Evolutionary conservation across 2,113 vertebrate species (phyloP).

Genomic region (Dromaius novaehollandiae): DNA sequence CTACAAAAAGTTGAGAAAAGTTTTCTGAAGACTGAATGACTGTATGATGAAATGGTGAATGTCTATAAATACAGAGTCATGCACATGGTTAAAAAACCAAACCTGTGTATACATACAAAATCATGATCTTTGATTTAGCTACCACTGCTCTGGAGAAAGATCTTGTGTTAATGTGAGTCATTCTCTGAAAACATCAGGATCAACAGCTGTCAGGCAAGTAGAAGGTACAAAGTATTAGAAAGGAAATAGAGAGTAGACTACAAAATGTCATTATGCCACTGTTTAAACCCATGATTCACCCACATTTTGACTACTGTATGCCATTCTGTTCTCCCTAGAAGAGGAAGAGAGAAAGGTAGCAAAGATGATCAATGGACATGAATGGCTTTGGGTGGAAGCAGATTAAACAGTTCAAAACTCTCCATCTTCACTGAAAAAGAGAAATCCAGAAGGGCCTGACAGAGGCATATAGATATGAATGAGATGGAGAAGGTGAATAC

Average conservation of each 20-base stretch:
- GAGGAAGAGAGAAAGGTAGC: neutral
- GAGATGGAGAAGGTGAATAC: neutral
- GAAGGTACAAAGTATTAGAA: neutral
- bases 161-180: neutral
- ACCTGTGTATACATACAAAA: neutral
- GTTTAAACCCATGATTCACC: neutral
- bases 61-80: neutral
- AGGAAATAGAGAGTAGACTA: neutral
- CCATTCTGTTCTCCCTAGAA: neutral
- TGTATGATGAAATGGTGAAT: neutral
- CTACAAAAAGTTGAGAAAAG: neutral
- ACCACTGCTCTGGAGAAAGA: neutral
- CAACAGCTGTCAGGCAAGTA: neutral
- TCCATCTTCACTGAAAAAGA: neutral
- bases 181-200: slow-evolving; percentile 1
- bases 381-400: neutral
- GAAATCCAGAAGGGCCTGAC: neutral
- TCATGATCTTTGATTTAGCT: neutral
- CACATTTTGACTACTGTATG: neutral
- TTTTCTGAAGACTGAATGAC: neutral
- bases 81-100: neutral
- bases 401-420: neutral
- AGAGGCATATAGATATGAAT: neutral
- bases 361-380: neutral
- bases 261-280: neutral